Percentiles rank a stretch among this genome's conserved stretches.
Conservation (phyloP, 2,113 vertebrate species). For the Coptodon rendalli region DNA sequence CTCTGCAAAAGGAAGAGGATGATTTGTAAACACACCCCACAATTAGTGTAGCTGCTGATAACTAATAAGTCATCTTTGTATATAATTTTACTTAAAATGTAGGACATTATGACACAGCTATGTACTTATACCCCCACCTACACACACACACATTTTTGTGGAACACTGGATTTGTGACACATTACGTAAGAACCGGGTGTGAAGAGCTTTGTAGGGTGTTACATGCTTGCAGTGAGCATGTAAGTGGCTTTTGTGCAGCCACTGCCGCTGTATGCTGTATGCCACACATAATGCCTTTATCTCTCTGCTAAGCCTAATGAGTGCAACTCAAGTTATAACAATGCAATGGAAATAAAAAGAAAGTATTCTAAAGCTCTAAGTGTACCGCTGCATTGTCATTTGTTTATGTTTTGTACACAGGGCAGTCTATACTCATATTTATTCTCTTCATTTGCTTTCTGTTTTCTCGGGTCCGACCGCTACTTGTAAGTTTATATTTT, state of each 20-base stretch:
- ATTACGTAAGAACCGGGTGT: constrained; percentile 14
- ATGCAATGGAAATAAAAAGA: not conserved
- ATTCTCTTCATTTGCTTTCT: not conserved
- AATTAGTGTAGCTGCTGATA: not conserved
- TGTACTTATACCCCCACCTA: not conserved
- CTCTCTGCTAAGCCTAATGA: constrained; percentile 1
- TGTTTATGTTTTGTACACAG: not conserved
- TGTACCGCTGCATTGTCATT: not conserved
- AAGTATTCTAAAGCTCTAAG: not conserved
- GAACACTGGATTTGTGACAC: constrained; percentile 29
- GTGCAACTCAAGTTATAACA: not conserved
- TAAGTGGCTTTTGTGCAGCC: constrained; percentile 28
- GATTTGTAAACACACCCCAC: not conserved
- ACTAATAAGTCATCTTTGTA: not conserved
- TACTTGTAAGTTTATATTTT: not conserved
- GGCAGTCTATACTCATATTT: not conserved
- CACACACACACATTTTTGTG: not conserved
- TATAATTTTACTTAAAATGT: not conserved
- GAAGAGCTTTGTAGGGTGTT: constrained; percentile 34
- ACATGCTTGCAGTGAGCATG: constrained; percentile 24
- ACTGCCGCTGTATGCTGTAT: not conserved
- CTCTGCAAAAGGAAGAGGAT: fast-evolving
- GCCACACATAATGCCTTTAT: constrained; percentile 4
- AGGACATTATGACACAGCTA: not conserved
- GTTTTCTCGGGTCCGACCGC: not conserved